Base-by-base conservation (phyloP, 2,113 vertebrate genomes). In the Zootoca vivipara region DNA sequence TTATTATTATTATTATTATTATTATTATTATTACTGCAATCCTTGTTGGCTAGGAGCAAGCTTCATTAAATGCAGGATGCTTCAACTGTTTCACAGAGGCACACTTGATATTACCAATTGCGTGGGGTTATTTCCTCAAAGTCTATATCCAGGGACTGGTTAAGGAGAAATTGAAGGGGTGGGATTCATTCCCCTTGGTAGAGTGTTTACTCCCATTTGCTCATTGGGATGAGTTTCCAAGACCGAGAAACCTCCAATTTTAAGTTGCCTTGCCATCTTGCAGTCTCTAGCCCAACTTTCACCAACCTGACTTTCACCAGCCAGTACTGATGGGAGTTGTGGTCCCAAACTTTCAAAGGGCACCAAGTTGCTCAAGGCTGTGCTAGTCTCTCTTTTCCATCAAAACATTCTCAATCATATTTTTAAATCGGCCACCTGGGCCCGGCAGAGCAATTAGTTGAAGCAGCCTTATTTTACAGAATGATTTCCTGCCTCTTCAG, bases 101-200 rank as follows among this genome's bases (percentile, higher is more conserved):
- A 70, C 89, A 91, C 90, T 90, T 90, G 90, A 94, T 93, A 91
- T 83, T 93, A 90, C 64, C 91, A 82, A 89, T 62, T 3, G 7
- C 80, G 33, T 78, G 87, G 91, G 58, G 64, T 88, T 12, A 65
- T 56, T 70, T 28, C 52, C 56, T 26, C 52, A 35, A 92, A 85
- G 30, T 65, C 85, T 80, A 18, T 42, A 28, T 5, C n/a, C 42
- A 35, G 35, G 52, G n/a, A n/a, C n/a, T n/a, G n/a, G n/a, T 89
- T 64, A 74, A 89, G 46, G 22, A 82, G 83, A 35, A 90, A 93
- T 90, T 93, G 2, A 7, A 7, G 42, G 7, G 42, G 42, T 42
- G 7, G 46, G 94, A 94, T 93, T 78, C 89, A 81, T 92, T 52
- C 40, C 80, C 4, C 40, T 4, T 81, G 58, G 90, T 69, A 58